Evolutionary conservation across 1,140 invertebrate species (phyloP), one percentile per base, ranked within the genome.

Genomic region (Patella vulgata): DNA sequence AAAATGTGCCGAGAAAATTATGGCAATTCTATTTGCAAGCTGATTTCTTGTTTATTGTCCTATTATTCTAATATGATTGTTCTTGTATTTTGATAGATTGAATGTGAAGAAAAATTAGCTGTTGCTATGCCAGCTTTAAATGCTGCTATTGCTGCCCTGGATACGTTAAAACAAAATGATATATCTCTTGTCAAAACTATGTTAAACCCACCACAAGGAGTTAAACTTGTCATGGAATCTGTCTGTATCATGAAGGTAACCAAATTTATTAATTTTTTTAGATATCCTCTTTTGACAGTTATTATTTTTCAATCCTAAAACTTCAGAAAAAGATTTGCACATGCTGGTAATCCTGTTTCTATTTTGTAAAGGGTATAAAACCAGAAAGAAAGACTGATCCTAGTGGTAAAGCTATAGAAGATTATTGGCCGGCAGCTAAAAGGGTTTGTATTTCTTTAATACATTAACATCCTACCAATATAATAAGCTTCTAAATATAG

Each of bases 151-250:
- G 55, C 76, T 51, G 82, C 83, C 9, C 71, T 85, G n/a, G 71
- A 84, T 65, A 85, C 81, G 6, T 67, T 85, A 12, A 84, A 84
- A 63, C 81, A 83, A 67, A 81, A 81, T 61, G 84, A 85, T 63
- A 85, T 85, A 55, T 75, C 76, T 14, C 79, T 83, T 21, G 81
- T 84, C 11, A 84, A 84, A 66, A 59, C 73, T 0, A 80, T 85
- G 79, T 42, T 58, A 4, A 84, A 81, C 47, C 83, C 84, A 9
- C 84, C 84, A 28, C 33, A 63, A 12, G 83, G 82, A 25, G 83
- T 85, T 3, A 83, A 75, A 58, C 71, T 85, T 1, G 84, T 85
- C 40, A 82, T 85, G 82, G 84, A 84, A 59, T 74, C 82, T 60
- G 76, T 85, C 36, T 85, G 84, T 50, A 83, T 84, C 40, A 77